These are phyloP conservation scores for Paedocypris sp. DNA, from an alignment of 2,113 vertebrate genomes.

Conservation along the genomic window DNA sequence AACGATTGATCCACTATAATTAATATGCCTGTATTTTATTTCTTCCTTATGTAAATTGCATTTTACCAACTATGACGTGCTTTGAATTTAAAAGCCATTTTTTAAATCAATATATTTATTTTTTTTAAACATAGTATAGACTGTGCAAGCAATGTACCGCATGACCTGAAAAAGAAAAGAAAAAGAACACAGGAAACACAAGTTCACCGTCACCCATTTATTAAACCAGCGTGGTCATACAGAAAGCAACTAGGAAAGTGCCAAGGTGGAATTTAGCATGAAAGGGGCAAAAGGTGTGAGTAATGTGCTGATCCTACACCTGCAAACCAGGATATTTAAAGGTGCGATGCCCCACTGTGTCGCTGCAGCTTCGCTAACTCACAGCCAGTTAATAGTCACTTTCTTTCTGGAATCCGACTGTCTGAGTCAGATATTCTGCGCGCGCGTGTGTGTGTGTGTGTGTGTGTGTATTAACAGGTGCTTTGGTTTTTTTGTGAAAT, in stretches of 20 bases:
- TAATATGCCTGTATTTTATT: too few relatives aligned
- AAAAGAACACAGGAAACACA: neutral
- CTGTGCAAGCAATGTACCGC: slow-evolving; percentile 15
- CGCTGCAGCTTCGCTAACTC: neutral
- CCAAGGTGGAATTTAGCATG: slow-evolving; percentile 9
- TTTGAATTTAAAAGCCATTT: too few relatives aligned
- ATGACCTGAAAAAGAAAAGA: neutral
- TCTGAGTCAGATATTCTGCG: slow-evolving; percentile 82
- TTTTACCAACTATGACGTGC: too few relatives aligned
- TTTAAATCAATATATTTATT: too few relatives aligned
- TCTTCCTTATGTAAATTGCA: too few relatives aligned
- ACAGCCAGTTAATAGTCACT: neutral
- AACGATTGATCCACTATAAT: too few relatives aligned
- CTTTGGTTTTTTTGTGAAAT: too few relatives aligned
- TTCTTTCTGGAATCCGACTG: neutral
- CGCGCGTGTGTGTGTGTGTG: slow-evolving; percentile 93
- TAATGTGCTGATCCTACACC: slow-evolving; percentile 28
- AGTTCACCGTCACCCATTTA: slow-evolving; percentile 1
- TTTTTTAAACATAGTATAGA: too few relatives aligned
- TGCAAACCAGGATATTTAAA: slow-evolving; percentile 24
- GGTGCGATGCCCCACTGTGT: neutral
- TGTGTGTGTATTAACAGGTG: too few relatives aligned
- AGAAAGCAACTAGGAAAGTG: slow-evolving; percentile 1
- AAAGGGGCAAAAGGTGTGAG: slow-evolving; percentile 32
- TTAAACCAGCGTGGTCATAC: slow-evolving; percentile 22